Evolutionary conservation across 2,113 vertebrate genomes (phyloP), one percentile per base, ranked within the genome.

Genomic region (Ranitomeya variabilis): DNA sequence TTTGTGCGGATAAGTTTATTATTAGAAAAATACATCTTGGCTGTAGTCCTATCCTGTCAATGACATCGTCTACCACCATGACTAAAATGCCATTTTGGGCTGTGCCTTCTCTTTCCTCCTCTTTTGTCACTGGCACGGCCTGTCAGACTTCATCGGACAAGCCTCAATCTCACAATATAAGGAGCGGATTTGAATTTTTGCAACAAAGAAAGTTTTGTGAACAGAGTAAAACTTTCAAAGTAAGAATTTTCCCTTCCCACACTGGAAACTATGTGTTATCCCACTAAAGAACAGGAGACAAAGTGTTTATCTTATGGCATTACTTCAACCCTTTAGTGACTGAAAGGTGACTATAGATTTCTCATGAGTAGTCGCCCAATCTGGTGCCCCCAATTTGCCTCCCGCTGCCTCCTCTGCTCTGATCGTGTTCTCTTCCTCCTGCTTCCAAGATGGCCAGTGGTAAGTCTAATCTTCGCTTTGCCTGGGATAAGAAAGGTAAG

Each of bases 141-240:
- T 80, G 78, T 59, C 78, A 57, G 55, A 5, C n/a, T 3, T 59
- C n/a, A 18, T 55, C 23, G 8, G 7, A 37, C 78, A 80, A 76
- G 11, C 18, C 18, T 76, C 73, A 52, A 11, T 52, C 23, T 4
- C 73, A 51, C 37, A 12, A 45, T 74, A 45, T 74, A 45, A 74
- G 52, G n/a, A 37, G 14, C 0, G 52, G 14, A 59, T 16, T 19
- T 80, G 37, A 59, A 80, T 26, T 11, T 3, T 6, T 60, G 51
- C 76, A 9, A 80, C 76, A 9, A 80, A 81, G 19, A 23, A 78
- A 54, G n/a, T 78, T 4, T 23, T 78, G 76, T 78, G 26, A 78
- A n/a, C 45, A 78, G n/a, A 4, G 19, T 52, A 71, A 31, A 73
- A 15, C 1, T 31, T 16, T 37, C 26, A 74, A 74, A 45, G 31